Evolutionary conservation across 2,888 invertebrate genomes (phyloP).

Genomic region (Ormyrus thymus): DNA sequence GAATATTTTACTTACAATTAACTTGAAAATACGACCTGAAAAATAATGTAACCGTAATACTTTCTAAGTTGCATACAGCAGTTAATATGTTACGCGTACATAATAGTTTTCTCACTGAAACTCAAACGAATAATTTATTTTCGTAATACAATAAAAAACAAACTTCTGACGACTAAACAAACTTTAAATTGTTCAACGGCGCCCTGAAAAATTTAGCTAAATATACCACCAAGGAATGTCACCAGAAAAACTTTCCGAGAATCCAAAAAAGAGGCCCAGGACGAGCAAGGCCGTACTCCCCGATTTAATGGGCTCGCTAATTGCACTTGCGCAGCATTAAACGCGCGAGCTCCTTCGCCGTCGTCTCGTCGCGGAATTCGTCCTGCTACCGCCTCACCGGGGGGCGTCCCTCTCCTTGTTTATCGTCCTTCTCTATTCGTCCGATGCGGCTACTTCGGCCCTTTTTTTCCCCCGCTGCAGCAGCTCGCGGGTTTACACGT

Average conservation of each 20-base stretch:
- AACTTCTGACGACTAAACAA: no score
- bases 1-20: not conserved
- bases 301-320: conserved; percentile 20
- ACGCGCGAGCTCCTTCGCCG: no score
- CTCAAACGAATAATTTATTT: no score
- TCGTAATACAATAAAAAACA: no score
- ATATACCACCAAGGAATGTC: no score
- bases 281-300: not conserved
- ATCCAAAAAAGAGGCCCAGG: not conserved
- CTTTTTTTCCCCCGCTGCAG: not conserved
- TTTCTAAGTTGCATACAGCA: no score
- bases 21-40: not conserved
- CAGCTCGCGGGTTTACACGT: not conserved
- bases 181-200: no score
- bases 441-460: not conserved
- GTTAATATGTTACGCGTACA: no score
- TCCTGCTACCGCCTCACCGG: not conserved
- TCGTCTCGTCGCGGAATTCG: not conserved
- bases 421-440: conserved; percentile 7
- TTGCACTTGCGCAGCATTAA: not conserved
- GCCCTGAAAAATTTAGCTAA: no score
- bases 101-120: no score
- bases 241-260: not conserved
- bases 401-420: not conserved
- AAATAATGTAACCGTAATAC: not conserved